These are phyloP conservation scores for Melanchra persicariae DNA, from an alignment of 2,888 invertebrate genomes.

Conservation along the genomic window DNA sequence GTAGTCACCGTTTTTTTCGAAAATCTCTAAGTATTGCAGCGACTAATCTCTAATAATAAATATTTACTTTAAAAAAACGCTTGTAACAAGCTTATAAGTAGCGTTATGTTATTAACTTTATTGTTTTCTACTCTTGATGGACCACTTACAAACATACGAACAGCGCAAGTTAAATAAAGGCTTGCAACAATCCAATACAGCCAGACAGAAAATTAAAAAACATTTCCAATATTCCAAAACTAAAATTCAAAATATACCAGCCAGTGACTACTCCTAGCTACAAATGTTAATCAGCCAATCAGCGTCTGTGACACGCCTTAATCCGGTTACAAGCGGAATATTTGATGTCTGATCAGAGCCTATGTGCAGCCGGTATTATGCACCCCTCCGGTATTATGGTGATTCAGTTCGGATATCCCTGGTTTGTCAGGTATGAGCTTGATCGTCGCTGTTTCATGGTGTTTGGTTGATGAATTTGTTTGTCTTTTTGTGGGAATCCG, in stretches of 20 bases:
- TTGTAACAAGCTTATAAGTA: too few species aligned
- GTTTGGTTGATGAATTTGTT: slow-evolving; percentile 22
- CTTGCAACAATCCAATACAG: too few species aligned
- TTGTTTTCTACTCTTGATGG: too few species aligned
- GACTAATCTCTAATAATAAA: too few species aligned
- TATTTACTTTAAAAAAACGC: too few species aligned
- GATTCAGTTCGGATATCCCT: slow-evolving; percentile 34
- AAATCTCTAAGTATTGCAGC: too few species aligned
- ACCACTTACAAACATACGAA: too few species aligned
- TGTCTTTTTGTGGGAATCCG: slow-evolving; percentile 4
- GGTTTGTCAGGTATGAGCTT: slow-evolving; percentile 54
- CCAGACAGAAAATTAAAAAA: background rate
- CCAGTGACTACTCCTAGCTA: slow-evolving; percentile 19
- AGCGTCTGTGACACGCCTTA: slow-evolving; percentile 61
- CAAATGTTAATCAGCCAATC: slow-evolving; percentile 62
- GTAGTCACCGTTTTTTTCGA: background rate
- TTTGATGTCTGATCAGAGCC: slow-evolving; percentile 66
- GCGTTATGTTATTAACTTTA: too few species aligned
- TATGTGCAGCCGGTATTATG: slow-evolving; percentile 48
- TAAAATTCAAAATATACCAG: slow-evolving; percentile 33
- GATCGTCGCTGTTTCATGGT: slow-evolving; percentile 37
- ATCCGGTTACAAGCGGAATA: slow-evolving; percentile 68
- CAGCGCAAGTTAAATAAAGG: too few species aligned
- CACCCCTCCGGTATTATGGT: slow-evolving; percentile 55
- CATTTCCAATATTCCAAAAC: slow-evolving; percentile 1